A percentile compares a stretch with the other conserved stretches of the same genome.
phyloP scores from a whole-genome alignment of 2,797 vertebrate species.

The Nasua narica region DNA sequence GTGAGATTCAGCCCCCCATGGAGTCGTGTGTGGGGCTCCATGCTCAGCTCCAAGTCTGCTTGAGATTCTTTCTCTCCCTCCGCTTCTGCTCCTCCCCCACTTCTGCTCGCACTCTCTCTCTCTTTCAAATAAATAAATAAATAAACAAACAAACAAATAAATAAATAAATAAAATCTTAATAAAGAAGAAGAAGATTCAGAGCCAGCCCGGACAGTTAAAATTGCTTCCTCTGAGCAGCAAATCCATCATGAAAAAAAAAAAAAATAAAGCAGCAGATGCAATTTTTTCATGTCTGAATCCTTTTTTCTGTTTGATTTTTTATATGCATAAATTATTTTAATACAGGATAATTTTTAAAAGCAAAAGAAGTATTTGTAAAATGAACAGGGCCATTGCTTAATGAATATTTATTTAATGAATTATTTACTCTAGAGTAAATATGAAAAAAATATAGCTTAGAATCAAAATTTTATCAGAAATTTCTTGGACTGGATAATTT shows the following conservation, averaged over 20 bases:
- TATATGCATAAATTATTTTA: not conserved
- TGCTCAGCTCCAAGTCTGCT: not conserved
- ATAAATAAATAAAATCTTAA: too few relatives aligned
- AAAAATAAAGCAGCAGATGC: not conserved
- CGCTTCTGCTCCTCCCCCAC: not conserved
- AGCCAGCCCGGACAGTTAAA: not conserved
- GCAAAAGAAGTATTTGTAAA: not conserved
- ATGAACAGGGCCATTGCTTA: not conserved
- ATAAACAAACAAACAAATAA: too few relatives aligned
- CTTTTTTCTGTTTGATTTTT: not conserved
- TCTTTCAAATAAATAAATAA: not conserved
- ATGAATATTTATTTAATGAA: slow-evolving; percentile 9
- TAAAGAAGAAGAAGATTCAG: not conserved
- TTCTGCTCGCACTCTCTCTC: not conserved
- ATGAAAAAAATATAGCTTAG: not conserved
- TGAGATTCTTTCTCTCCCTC: not conserved
- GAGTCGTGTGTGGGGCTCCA: not conserved
- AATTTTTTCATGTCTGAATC: not conserved
- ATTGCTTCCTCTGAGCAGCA: not conserved
- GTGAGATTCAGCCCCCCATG: not conserved
- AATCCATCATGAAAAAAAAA: not conserved
- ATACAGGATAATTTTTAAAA: not conserved
- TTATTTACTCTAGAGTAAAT: not conserved
- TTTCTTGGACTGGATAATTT: not conserved
- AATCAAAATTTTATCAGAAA: not conserved